Evolutionary conservation across 2,888 invertebrate genomes (phyloP).

Genomic region (Catocala fraxini): DNA sequence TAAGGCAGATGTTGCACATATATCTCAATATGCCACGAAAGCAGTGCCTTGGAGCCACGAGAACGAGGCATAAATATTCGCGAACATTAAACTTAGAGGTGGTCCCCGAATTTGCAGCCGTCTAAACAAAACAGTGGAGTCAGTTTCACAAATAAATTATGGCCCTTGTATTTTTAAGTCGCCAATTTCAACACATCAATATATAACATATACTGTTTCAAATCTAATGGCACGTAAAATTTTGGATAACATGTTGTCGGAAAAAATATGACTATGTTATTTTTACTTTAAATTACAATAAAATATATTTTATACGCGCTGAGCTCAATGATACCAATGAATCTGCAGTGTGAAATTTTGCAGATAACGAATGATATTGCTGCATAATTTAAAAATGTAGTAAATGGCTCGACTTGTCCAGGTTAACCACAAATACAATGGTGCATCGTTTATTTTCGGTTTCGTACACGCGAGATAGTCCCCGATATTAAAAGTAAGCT

Average conservation of each 20-base stretch:
- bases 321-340: too few relatives aligned
- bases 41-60: constrained; percentile 32
- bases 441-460: too few relatives aligned
- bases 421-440: too few relatives aligned
- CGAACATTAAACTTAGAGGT: constrained; percentile 35
- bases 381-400: too few relatives aligned
- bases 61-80: constrained; percentile 39
- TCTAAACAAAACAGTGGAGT: constrained; percentile 26
- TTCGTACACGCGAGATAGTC: too few relatives aligned
- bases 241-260: constrained; percentile 18
- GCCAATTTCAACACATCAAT: constrained; percentile 17
- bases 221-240: constrained; percentile 36
- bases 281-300: too few relatives aligned
- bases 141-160: constrained; percentile 34
- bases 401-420: too few relatives aligned
- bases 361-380: background rate
- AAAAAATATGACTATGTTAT: constrained; percentile 19
- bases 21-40: constrained; percentile 39
- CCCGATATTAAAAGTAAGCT: too few relatives aligned
- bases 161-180: constrained; percentile 25
- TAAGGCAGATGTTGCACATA: constrained; percentile 28
- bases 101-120: constrained; percentile 16
- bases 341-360: background rate
- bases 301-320: too few relatives aligned
- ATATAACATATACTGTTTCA: constrained; percentile 32